phyloP scores from a whole-genome alignment of 2,797 vertebrate genomes.

The Pyrrhura leucotis region DNA sequence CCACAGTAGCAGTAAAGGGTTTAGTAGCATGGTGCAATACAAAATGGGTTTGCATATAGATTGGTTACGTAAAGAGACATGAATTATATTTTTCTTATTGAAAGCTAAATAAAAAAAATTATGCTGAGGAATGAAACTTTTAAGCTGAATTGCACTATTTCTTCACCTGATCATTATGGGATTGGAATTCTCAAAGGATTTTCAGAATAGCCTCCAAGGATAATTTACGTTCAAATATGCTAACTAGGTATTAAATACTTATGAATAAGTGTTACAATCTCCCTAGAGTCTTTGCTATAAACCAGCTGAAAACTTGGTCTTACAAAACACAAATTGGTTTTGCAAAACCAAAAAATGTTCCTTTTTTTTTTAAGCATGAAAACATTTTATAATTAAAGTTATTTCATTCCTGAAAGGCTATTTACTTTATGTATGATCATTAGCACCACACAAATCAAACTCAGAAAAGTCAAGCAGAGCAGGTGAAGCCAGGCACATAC shows the following conservation, averaged over 20 bases:
- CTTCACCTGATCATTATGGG: constrained; percentile 30
- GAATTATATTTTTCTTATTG: not conserved
- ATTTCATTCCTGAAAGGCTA: not conserved
- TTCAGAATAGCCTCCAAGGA: not conserved
- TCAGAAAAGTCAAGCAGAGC: not conserved
- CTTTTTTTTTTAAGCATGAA: not conserved
- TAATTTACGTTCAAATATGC: constrained; percentile 41
- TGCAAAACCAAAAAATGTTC: not conserved
- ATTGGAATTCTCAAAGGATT: constrained; percentile 37
- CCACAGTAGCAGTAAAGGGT: not conserved
- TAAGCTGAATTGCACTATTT: constrained; percentile 30
- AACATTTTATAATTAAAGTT: not conserved
- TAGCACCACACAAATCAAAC: not conserved
- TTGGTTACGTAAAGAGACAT: not conserved
- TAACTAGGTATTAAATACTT: constrained; percentile 57
- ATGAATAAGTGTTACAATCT: not conserved
- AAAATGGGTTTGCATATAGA: not conserved
- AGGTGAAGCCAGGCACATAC: rapidly evolving
- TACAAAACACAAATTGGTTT: constrained; percentile 2
- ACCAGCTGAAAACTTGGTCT: not conserved
- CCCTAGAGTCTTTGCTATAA: not conserved
- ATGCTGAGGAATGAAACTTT: not conserved
- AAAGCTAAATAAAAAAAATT: not conserved
- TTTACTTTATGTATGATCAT: constrained; percentile 6
- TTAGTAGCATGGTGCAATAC: not conserved